These are phyloP conservation scores for Eupithecia abbreviata DNA, from an alignment of 2,888 invertebrate genomes.

Conservation along the genomic window DNA sequence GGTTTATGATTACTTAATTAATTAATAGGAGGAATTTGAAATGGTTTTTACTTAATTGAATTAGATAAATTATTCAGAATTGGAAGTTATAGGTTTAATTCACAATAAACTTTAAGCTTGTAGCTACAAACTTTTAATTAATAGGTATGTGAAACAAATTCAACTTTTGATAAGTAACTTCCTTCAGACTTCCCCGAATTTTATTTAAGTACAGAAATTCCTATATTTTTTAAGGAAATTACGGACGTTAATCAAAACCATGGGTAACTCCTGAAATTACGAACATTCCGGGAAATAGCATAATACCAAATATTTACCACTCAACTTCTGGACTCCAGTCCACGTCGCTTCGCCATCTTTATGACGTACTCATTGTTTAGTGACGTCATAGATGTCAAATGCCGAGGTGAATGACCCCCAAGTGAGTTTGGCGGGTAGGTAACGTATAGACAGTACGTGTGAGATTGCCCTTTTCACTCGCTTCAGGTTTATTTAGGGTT, in stretches of 20 bases:
- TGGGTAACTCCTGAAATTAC: background rate
- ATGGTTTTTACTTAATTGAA: constrained; percentile 21
- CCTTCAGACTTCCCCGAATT: background rate
- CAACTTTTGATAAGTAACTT: background rate
- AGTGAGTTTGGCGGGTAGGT: constrained; percentile 8
- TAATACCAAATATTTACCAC: constrained; percentile 1
- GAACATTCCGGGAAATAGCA: background rate
- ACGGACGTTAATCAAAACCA: background rate
- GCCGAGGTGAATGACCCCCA: constrained; percentile 24
- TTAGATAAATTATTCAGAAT: constrained; percentile 22
- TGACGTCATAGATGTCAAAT: constrained; percentile 34
- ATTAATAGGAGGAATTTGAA: constrained; percentile 34
- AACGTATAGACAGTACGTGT: constrained; percentile 8
- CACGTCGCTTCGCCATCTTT: background rate
- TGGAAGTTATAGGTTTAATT: constrained; percentile 16
- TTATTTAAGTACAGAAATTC: background rate
- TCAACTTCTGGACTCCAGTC: background rate
- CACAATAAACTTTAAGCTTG: background rate
- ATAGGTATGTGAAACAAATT: background rate
- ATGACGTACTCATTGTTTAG: constrained; percentile 19
- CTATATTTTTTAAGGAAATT: background rate
- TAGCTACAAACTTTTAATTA: background rate
- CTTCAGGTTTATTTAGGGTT: constrained; percentile 6
- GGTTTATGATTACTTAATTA: constrained; percentile 45
- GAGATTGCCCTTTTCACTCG: constrained; percentile 2